Base-by-base conservation (phyloP, 2,797 vertebrate species). In the Gorsachius magnificus region DNA sequence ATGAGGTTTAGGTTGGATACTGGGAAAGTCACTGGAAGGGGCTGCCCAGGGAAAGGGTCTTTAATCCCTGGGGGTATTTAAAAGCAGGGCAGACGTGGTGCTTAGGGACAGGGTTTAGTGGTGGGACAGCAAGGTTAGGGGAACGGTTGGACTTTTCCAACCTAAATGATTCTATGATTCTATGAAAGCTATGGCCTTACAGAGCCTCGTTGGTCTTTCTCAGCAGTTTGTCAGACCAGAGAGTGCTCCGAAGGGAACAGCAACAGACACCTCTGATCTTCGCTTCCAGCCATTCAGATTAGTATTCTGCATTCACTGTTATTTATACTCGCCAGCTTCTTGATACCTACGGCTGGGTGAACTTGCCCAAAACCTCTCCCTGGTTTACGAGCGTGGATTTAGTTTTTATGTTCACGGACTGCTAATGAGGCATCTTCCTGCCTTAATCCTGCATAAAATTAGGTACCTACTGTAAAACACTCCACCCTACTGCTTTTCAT, bases 401-500 rank as follows among this genome's bases (percentile, higher is more conserved):
- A 72, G 46, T 38, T 93, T 88, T 57, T 78, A 60, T 64, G 57
- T 90, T 93, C 58, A 46, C 65, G 88, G 90, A 41, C 50, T 83
- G 35, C n/a, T 96, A 88, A 86, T 78, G 35, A 88, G 61, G 46
- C 61, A 86, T 60, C 66, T 88, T 90, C 58, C 63, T 88, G 57
- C 46, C 58, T 90, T 75, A 93, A 90, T 78, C 54, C 63, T 83
- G 58, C 72, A 86, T 86, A 91, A 97, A 92, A 83, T 60, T 57
- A 90, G 45, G 46, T 68, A 50, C 61, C 58, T 75, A 88, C 36
- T 43, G 45, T 58, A 96, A 93, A 78, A 81, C 10, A 61, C 18
- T 83, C 36, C 33, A 91, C 71, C 57, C n/a, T 83, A 81, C 25
- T 26, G 31, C 24, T 88, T 78, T 81, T 65, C 9, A 6, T 43